A percentile compares a stretch with the other conserved stretches of the same genome.
Conservation (phyloP, 2,888 invertebrate genomes). For the Tetanocera ferruginea region DNA sequence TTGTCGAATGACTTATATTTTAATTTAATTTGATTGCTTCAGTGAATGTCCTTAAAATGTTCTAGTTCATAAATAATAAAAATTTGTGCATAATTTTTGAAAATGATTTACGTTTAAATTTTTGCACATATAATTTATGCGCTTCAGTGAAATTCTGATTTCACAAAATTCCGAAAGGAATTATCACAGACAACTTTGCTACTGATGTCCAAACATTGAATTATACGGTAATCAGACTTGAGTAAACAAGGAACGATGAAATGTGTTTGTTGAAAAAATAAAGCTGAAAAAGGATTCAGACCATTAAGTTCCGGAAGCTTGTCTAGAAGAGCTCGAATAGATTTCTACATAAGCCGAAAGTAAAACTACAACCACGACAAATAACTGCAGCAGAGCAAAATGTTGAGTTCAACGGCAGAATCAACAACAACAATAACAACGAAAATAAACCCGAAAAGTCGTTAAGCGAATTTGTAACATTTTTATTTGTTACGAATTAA, state of each 20-base stretch:
- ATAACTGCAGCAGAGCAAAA: neutral
- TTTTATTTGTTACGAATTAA: slow-evolving; percentile 51
- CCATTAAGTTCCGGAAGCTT: slow-evolving; percentile 69
- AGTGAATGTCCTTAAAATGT: too few relatives aligned
- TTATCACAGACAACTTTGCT: neutral
- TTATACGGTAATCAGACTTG: slow-evolving; percentile 18
- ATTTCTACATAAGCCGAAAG: neutral
- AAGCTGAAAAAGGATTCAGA: slow-evolving; percentile 66
- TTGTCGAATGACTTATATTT: too few relatives aligned
- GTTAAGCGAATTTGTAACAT: slow-evolving; percentile 35
- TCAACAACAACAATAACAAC: neutral
- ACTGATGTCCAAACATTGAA: neutral
- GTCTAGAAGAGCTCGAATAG: slow-evolving; percentile 56
- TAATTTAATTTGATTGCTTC: too few relatives aligned
- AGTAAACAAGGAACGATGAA: slow-evolving; percentile 20
- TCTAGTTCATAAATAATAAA: neutral
- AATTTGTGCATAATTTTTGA: neutral
- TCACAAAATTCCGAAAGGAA: neutral
- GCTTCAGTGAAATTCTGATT: neutral
- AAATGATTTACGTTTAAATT: slow-evolving; percentile 27
- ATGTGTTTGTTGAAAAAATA: slow-evolving; percentile 5
- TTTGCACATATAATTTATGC: slow-evolving; percentile 15
- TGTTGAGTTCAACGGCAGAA: neutral
- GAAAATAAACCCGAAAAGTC: slow-evolving; percentile 9
- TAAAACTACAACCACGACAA: slow-evolving; percentile 5